Percentiles rank a stretch among this genome's conserved stretches.
Conservation (phyloP, 1,140 invertebrate species). For the Caenorhabditis elegans region DNA sequence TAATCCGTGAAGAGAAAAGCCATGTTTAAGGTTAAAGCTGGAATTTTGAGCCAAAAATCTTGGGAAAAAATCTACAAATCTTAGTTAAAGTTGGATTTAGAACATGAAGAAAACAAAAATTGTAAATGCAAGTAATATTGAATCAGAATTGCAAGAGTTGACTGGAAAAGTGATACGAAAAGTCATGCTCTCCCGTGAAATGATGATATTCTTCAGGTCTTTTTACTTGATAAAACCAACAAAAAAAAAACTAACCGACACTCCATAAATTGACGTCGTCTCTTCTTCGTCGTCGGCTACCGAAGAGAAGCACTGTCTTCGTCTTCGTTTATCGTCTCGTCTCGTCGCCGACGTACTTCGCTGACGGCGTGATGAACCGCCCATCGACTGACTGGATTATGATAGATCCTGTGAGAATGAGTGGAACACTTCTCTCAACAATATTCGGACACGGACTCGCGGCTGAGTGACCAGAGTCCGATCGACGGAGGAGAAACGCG, state of each 20-base stretch:
- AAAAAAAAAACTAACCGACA: conserved; percentile 30
- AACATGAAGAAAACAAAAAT: too few relatives aligned
- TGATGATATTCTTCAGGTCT: not conserved
- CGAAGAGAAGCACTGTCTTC: not conserved
- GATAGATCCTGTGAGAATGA: too few relatives aligned
- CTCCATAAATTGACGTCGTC: not conserved
- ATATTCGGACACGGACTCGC: not conserved
- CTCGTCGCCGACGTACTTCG: conserved; percentile 6
- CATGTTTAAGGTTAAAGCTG: too few relatives aligned
- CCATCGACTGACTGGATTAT: not conserved
- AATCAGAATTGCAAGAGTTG: not conserved
- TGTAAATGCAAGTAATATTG: not conserved
- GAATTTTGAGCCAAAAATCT: too few relatives aligned
- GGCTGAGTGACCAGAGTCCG: not conserved
- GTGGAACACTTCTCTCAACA: too few relatives aligned
- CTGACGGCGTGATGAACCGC: conserved; percentile 3
- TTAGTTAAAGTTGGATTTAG: too few relatives aligned
- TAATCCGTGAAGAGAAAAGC: too few relatives aligned
- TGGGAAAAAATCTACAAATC: too few relatives aligned
- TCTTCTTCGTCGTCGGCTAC: not conserved
- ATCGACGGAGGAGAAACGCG: not conserved
- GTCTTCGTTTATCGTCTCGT: not conserved
- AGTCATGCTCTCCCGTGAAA: conserved; percentile 25
- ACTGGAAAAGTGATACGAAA: not conserved
- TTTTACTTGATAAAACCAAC: not conserved